Evolutionary conservation across 2,888 invertebrate genomes (phyloP).

Genomic region (Clostera curtula): DNA sequence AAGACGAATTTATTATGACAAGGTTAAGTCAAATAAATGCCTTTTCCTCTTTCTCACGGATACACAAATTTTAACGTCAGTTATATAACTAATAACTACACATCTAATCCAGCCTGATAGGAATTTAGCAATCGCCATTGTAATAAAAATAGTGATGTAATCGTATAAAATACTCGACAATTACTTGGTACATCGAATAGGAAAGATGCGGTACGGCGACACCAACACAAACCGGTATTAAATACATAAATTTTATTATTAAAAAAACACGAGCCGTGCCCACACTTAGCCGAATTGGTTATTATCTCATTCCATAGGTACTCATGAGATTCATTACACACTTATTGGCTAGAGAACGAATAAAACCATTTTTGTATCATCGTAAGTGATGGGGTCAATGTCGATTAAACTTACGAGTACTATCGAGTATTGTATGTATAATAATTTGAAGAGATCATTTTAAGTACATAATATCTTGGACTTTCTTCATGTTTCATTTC

Average conservation of each 20-base stretch:
- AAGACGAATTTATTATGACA: too few relatives aligned
- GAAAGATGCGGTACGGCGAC: slow-evolving; percentile 46
- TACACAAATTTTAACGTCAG: slow-evolving; percentile 1
- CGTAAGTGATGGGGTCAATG: slow-evolving; percentile 31
- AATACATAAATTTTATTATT: slow-evolving; percentile 49
- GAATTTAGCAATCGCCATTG: slow-evolving; percentile 17
- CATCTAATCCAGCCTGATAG: slow-evolving; percentile 8
- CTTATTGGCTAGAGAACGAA: slow-evolving; percentile 64
- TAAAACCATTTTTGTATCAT: slow-evolving; percentile 60
- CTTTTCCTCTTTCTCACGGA: slow-evolving; percentile 1
- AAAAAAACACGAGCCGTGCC: slow-evolving; percentile 54
- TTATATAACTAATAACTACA: slow-evolving; percentile 10
- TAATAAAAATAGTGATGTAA: slow-evolving; percentile 23
- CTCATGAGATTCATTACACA: slow-evolving; percentile 69
- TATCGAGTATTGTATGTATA: too few relatives aligned
- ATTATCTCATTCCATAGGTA: slow-evolving; percentile 63
- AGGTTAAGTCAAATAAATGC: slow-evolving; percentile 1
- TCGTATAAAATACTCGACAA: slow-evolving; percentile 23
- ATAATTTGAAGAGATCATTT: too few relatives aligned
- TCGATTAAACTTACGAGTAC: too few relatives aligned
- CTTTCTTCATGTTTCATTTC: too few relatives aligned
- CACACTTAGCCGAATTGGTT: slow-evolving; percentile 59
- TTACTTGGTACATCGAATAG: slow-evolving; percentile 29
- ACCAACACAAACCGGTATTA: slow-evolving; percentile 58
- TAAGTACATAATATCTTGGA: too few relatives aligned